Base-by-base conservation (phyloP, 2,888 invertebrate genomes). In the Oligia strigilis region DNA sequence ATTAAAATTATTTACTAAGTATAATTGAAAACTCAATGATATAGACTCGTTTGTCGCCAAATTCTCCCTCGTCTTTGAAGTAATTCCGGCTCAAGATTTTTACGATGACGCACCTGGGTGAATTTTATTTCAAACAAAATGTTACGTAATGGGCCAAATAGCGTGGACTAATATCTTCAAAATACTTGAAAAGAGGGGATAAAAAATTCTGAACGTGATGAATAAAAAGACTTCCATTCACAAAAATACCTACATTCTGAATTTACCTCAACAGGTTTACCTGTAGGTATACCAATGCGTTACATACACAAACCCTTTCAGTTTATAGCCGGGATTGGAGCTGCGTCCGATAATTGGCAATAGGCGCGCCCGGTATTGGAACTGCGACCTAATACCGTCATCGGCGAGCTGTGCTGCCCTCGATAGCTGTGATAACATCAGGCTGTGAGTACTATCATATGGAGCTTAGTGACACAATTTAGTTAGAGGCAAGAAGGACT, bases 331-430 rank as follows among this genome's bases (percentile, higher is more conserved):
- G 36, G 66, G 73, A 86, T 79, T 83, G 84, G 46, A 83, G 36
- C 49, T 29, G 84, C 29, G 62, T 13, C 76, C 87, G 69, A 69
- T 83, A 85, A 85, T 86, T 83, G 87, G 74, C 84, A 76, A 85
- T 85, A 87, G 86, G 58, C 72, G 36, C 62, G 52, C 19, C 77
- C 72, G 55, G 36, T 72, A 86, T 82, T 84, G 86, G 82, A 19
- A 43, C 36, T 66, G 74, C 83, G 84, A 84, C 84, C 84, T 83
- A 86, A 83, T 86, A 79, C 72, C 73, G 75, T 82, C 86, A 78
- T 60, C 46, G 73, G 36, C 29, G 2, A 65, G 29, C 78, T 67
- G 72, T 46, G 66, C 65, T 75, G 72, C 55, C 78, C 77, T 49
- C 58, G 74, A 83, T 86, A 84, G 17, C 66, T 8, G 13, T 36